Base-by-base conservation (phyloP, 2,113 vertebrate genomes). In the Pterocles orientalis region DNA sequence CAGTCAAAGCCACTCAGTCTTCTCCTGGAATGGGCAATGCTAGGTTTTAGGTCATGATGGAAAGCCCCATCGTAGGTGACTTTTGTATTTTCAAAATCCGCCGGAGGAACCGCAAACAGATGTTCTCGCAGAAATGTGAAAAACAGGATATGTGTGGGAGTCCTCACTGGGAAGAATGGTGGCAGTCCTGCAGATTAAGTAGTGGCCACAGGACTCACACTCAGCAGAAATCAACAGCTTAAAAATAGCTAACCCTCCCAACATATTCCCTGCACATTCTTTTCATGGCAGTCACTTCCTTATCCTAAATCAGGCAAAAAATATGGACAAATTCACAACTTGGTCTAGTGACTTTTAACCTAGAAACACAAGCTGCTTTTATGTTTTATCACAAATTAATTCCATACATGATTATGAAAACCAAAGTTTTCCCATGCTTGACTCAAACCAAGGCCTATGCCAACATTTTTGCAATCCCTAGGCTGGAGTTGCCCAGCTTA, bases 131-230 rank as follows among this genome's bases (percentile, higher is more conserved):
- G 90, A 93, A 95, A 89, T 92, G 31, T 89, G 70, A 47, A 96
- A 95, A 96, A 95, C 95, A 95, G 95, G 95, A 97, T 96, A 93
- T 95, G 94, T 73, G 96, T 97, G 82, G 95, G 96, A 95, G 96
- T 94, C 94, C 82, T 90, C 66, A 0, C 50, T 93, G 94, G 84
- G 90, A 93, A 70, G 73, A 90, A 70, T 56, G 87, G 94, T 86
- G 85, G 78, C 66, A 58, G 66, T 88, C 82, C 76, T 91, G 53
- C 25, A 31, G 61, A 65, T 82, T 79, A 89, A 72, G 60, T 89
- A 87, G 80, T 33, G 82, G 62, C 75, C 84, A 47, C 31, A 81
- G 86, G 72, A 76, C 62, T 86, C 57, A 62, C 14, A 24, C 45
- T 85, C 78, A 57, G 66, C 73, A 91, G 84, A 94, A 95, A 54